A percentile compares a stretch with the other conserved stretches of the same genome.
Conservation (phyloP, 2,113 vertebrate genomes). For the Hippocampus abdominalis region DNA sequence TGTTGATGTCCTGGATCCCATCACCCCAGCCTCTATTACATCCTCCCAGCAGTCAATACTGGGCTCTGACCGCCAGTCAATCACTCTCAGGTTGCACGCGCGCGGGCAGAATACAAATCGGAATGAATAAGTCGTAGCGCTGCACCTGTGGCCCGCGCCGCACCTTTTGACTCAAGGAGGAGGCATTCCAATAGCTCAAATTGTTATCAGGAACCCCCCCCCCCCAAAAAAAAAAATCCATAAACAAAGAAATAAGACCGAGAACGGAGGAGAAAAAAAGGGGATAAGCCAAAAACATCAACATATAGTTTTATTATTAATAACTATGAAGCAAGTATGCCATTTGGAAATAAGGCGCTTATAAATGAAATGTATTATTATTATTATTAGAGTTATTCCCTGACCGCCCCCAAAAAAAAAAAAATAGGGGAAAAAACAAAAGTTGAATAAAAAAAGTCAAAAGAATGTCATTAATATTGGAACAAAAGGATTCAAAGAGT, state of each 20-base stretch:
- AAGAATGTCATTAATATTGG: slow-evolving; percentile 50
- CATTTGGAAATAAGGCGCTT: too few species aligned
- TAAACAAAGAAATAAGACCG: slow-evolving; percentile 2
- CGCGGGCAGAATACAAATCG: slow-evolving; percentile 62
- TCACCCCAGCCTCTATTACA: slow-evolving; percentile 66
- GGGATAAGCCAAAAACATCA: neutral
- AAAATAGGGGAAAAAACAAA: neutral
- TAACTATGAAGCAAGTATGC: too few species aligned
- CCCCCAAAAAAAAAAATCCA: neutral
- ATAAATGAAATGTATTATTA: too few species aligned
- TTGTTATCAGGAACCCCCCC: neutral
- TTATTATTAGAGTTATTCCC: too few species aligned
- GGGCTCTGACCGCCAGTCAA: slow-evolving; percentile 61
- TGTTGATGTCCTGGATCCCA: slow-evolving; percentile 65
- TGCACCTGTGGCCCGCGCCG: slow-evolving; percentile 17
- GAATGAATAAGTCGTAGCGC: slow-evolving; percentile 40
- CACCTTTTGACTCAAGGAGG: slow-evolving; percentile 25
- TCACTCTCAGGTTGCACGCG: slow-evolving; percentile 59
- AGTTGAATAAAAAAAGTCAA: slow-evolving; percentile 31
- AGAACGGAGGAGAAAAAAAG: neutral
- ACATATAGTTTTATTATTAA: too few species aligned
- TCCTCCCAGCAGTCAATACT: slow-evolving; percentile 70
- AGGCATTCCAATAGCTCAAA: neutral
- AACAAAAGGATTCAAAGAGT: slow-evolving; percentile 36
- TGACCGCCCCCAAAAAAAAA: neutral